Conservation (phyloP, 2,888 invertebrate genomes). For the Coelinius sp. region DNA sequence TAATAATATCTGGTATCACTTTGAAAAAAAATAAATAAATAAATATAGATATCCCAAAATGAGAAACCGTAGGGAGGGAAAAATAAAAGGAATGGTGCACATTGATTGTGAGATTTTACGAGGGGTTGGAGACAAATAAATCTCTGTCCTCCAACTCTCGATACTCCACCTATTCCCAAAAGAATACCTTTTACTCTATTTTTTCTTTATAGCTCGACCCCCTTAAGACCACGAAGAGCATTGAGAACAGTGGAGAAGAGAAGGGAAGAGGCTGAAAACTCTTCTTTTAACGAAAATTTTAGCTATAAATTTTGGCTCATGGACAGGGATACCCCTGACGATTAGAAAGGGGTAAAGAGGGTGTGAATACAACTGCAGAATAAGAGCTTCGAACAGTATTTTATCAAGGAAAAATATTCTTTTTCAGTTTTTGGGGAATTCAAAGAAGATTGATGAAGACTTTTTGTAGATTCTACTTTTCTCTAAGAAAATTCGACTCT, state of each 20-base stretch:
- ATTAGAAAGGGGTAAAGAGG: not conserved
- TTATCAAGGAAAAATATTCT: not conserved
- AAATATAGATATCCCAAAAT: not conserved
- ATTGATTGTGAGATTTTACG: conserved; percentile 11
- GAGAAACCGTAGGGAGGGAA: not conserved
- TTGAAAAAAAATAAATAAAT: no score
- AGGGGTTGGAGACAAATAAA: conserved; percentile 13
- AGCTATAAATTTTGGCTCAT: not conserved
- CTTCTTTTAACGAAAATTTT: not conserved
- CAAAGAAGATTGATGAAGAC: no score
- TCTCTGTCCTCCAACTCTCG: conserved; percentile 6
- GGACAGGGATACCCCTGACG: not conserved
- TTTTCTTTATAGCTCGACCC: not conserved
- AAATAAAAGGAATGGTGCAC: not conserved
- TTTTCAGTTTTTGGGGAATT: no score
- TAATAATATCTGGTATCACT: not conserved
- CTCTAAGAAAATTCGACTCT: not conserved
- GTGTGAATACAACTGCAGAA: not conserved
- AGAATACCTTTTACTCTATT: not conserved
- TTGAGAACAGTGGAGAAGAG: not conserved
- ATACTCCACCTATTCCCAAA: conserved; percentile 4
- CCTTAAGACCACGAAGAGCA: not conserved
- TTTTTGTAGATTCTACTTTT: not conserved
- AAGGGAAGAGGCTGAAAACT: not conserved
- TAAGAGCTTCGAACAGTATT: not conserved